Percentiles rank a stretch among this genome's conserved stretches.
phyloP scores from a whole-genome alignment of 2,797 vertebrate genomes.

The Cyprinodon diabolis region DNA sequence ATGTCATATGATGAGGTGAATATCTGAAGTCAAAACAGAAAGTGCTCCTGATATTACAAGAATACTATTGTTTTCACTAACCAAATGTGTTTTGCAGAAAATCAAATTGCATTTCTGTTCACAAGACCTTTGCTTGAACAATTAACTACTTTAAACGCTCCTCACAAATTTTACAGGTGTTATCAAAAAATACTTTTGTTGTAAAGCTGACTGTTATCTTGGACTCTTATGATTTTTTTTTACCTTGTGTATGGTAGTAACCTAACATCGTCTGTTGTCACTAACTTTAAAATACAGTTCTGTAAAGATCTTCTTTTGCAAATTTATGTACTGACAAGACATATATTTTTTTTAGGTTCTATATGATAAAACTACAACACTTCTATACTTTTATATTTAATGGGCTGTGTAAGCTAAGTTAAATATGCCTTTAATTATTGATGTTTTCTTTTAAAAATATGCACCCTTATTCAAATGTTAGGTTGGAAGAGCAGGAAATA shows the following conservation, averaged over 20 bases:
- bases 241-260: conserved; percentile 67
- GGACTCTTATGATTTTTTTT: neutral
- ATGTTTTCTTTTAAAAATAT: conserved; percentile 24
- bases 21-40: neutral
- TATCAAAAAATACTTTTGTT: too few relatives aligned
- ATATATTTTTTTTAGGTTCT: neutral
- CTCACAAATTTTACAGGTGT: too few relatives aligned
- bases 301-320: conserved; percentile 73
- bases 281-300: conserved; percentile 72
- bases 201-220: too few relatives aligned
- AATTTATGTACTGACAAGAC: conserved; percentile 33
- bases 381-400: conserved; percentile 51
- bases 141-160: neutral
- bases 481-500: conserved; percentile 36
- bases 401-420: conserved; percentile 30
- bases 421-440: conserved; percentile 41
- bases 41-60: neutral
- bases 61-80: neutral
- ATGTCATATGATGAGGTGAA: neutral
- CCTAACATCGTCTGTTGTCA: conserved; percentile 77
- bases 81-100: neutral
- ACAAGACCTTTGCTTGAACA: neutral
- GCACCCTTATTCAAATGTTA: conserved; percentile 15
- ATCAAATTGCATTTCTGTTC: neutral
- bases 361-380: neutral